Evolutionary conservation across 2,113 vertebrate genomes (phyloP).

Genomic region (Colistium nudipinnis): DNA sequence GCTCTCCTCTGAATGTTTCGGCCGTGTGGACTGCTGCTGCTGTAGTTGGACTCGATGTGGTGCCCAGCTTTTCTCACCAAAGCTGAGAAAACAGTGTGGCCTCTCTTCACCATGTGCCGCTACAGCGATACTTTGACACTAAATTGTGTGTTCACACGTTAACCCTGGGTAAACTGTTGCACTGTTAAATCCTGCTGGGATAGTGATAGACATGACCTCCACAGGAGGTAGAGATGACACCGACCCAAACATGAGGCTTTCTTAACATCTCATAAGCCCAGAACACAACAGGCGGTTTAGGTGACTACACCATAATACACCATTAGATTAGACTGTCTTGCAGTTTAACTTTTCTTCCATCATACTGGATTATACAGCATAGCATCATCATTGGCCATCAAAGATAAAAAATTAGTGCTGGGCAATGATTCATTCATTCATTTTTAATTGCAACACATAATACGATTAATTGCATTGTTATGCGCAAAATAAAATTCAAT

Average conservation of each 20-base stretch:
- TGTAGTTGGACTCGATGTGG: conserved; percentile 24
- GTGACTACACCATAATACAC: too few relatives aligned
- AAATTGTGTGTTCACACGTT: conserved; percentile 44
- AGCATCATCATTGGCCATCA: too few relatives aligned
- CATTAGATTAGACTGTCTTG: too few relatives aligned
- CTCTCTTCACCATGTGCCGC: conserved; percentile 14
- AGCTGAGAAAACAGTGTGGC: conserved; percentile 3
- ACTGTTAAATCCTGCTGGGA: conserved; percentile 13
- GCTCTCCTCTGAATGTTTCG: conserved; percentile 4
- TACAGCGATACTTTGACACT: conserved; percentile 43
- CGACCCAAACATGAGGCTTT: background rate
- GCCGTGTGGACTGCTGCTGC: conserved; percentile 12
- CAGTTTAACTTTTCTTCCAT: too few relatives aligned
- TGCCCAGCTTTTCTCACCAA: background rate
- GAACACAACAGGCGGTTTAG: too few relatives aligned
- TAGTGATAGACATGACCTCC: conserved; percentile 6
- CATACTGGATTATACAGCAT: too few relatives aligned
- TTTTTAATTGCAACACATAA: too few relatives aligned
- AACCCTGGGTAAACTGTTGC: conserved; percentile 25
- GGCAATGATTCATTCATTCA: too few relatives aligned
- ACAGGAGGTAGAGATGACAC: background rate
- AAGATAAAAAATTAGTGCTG: too few relatives aligned
- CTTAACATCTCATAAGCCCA: too few relatives aligned
- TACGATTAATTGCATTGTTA: too few relatives aligned
- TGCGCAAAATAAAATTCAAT: too few relatives aligned